Evolutionary conservation across 2,797 vertebrate genomes (phyloP).

Genomic region (Dromococcyx pavoninus): DNA sequence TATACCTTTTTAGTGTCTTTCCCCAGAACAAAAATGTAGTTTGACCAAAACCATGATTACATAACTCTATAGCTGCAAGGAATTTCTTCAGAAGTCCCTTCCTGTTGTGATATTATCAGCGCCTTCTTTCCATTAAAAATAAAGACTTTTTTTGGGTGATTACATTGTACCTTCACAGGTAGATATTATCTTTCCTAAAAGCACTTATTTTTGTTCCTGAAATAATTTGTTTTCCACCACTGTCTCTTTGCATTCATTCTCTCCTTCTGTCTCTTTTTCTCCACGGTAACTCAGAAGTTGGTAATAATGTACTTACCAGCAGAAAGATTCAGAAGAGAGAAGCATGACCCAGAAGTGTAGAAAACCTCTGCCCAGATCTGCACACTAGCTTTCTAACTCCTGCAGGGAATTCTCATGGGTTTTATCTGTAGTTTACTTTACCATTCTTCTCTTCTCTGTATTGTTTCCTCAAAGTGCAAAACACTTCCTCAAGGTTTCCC

Average conservation of each 20-base stretch:
- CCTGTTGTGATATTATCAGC: background rate
- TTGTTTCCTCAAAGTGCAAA: background rate
- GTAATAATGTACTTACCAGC: background rate
- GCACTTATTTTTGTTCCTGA: background rate
- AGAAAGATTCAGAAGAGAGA: background rate
- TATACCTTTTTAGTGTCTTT: background rate
- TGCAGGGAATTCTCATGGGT: background rate
- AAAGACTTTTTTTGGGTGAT: background rate
- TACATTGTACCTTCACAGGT: background rate
- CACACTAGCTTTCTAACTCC: background rate
- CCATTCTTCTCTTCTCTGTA: background rate
- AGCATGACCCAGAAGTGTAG: background rate
- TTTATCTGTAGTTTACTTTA: background rate
- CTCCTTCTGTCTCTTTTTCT: background rate
- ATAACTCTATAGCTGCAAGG: background rate
- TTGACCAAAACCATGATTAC: background rate
- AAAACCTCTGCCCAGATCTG: background rate
- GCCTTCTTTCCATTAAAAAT: background rate
- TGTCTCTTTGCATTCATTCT: background rate
- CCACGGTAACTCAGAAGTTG: background rate
- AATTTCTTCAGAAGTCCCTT: background rate
- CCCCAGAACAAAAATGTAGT: background rate
- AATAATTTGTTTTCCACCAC: background rate
- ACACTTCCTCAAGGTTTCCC: background rate
- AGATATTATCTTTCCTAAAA: background rate